Base-by-base conservation (phyloP, 1,140 invertebrate genomes). In the Cydia pomonella region DNA sequence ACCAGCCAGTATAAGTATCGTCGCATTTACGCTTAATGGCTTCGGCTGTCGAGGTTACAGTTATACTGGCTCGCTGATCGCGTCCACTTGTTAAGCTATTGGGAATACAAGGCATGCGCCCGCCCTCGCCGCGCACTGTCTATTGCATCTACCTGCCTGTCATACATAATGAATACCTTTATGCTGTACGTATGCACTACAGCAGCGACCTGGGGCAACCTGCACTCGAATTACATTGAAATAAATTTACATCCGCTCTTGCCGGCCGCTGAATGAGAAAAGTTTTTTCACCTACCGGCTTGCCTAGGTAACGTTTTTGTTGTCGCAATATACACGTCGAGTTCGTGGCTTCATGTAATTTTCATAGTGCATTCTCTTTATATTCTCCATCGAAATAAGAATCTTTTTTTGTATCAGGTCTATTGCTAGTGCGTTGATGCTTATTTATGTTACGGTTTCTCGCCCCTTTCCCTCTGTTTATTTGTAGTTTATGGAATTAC, bases 121-220 rank as follows among this genome's bases (percentile, higher is more conserved):
- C 81, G 79, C 77, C 74, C 78, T 79, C 73, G 1, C 63, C 72
- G 47, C 66, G 63, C 78, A 38, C 72, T 76, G 76, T 77, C 79
- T 83, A 81, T 75, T 63, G 64, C 75, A 76, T 79, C 79, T 38
- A 47, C 78, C 83, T 82, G 80, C 80, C 81, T 82, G 82, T 77
- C 84, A 89, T 92, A 89, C 90, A 92, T 91, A 88, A 89, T 75
- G 33, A 69, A 33, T 69, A 38, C 29, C 64, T 69, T 41, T 69
- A 27, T 66, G 13, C 63, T 66, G 27, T 69, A 29, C 25, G 25
- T 29, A 81, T 80, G 76, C 77, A 76, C 80, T 53, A n/a, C 64
- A 12, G 27, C 64, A 29, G 62, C 85, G 90, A 92, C 91, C 89
- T 91, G 84, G 87, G 88, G 83, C 87, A 91, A 92, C 87, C 81